Base-by-base conservation (phyloP, 2,888 invertebrate genomes). In the Lamellibrachia satsuma region DNA sequence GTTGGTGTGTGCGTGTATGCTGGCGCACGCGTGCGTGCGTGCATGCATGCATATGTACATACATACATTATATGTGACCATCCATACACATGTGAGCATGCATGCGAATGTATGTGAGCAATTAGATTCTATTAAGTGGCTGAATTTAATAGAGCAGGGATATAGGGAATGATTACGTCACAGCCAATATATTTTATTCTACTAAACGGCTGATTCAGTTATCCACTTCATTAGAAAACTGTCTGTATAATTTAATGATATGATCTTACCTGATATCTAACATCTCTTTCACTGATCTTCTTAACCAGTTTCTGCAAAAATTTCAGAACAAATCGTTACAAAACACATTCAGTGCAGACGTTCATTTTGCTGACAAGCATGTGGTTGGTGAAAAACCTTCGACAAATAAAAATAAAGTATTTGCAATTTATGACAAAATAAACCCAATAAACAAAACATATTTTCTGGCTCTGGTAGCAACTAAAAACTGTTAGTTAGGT, bases 231-330 rank as follows among this genome's bases (percentile, higher is more conserved):
- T 92, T 22, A 90, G n/a, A 9, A n/a, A 92, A 11, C 1, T 51
- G 8, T 39, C 90, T 92, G 51, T 52, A 15, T 75, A 92, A 92
- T 2, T 91, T 52, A 92, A 90, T 51, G 6, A 52, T 55, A 52
- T 90, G 51, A 57, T 90, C 94, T 94, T 96, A 98, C 98, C 97
- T 99, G 99, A 96, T 99, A 99, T 94, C 98, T 97, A 95, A 98
- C 98, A 97, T 99, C 99, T 94, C 99, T 97, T 97, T 99, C 99
- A 95, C 98, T 98, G 52, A 99, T 98, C 97, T 99, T 99, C 96
- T 98, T 98, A 91, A 98, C 98, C 97, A 99, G 98, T 96, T 98
- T 98, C 99, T 99, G 97, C 94, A 97, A 92, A 91, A 52, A 52
- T 75, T 75, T 15, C 22, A 75, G 1, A 75, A 3, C 75, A 75